These are phyloP conservation scores for Otolemur crassicaudatus DNA, from an alignment of 2,797 vertebrate species.

Conservation along the genomic window DNA sequence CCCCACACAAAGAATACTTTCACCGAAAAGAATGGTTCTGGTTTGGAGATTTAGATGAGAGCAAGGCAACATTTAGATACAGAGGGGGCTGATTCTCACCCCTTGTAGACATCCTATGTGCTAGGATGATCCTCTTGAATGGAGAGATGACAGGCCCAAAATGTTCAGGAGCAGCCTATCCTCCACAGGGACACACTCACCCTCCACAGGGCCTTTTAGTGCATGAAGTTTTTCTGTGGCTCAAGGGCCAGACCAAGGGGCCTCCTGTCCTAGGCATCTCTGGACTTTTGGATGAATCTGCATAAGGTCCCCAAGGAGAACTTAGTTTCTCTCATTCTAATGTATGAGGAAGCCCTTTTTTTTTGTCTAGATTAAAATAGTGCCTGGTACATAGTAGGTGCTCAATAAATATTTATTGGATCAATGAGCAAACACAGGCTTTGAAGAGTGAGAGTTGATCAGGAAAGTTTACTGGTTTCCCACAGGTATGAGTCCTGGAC, in stretches of 20 bases:
- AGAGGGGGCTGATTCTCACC: not conserved
- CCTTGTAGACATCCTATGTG: not conserved
- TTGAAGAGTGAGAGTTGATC: not conserved
- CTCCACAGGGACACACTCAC: not conserved
- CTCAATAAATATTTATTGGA: conserved; percentile 19
- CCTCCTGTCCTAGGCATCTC: not conserved
- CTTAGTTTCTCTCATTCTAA: not conserved
- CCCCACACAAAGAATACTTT: not conserved
- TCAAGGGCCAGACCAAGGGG: not conserved
- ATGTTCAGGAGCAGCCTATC: not conserved
- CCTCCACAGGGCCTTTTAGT: not conserved
- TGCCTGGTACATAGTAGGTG: not conserved
- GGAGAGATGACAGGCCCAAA: not conserved
- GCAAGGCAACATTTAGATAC: not conserved
- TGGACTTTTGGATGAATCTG: not conserved
- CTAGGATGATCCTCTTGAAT: not conserved
- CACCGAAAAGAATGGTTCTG: conserved; percentile 15
- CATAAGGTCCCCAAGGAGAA: not conserved
- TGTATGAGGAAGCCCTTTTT: not conserved
- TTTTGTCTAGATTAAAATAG: not conserved
- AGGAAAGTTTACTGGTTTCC: not conserved
- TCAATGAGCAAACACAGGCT: not conserved
- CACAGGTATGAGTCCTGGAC: not conserved
- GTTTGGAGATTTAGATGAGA: not conserved
- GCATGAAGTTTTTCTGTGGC: not conserved